These are phyloP conservation scores for Salvator merianae DNA, from an alignment of 2,113 vertebrate genomes.

Conservation along the genomic window DNA sequence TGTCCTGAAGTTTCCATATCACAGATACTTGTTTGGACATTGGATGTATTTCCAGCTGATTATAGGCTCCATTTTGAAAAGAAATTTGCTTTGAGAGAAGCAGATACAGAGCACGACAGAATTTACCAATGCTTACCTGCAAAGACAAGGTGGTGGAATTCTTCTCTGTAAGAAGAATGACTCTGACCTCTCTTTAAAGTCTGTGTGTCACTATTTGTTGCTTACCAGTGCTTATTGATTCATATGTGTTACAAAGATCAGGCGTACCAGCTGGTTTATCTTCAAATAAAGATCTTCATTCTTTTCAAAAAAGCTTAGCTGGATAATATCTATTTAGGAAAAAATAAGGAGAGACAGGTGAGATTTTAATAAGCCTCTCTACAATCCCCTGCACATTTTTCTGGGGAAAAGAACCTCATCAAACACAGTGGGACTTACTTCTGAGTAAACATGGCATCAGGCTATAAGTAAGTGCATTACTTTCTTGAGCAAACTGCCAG, in stretches of 20 bases:
- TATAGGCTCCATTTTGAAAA: not conserved
- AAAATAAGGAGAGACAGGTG: not conserved
- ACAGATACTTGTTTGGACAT: not conserved
- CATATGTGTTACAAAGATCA: not conserved
- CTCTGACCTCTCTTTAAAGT: not conserved
- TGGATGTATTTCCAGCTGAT: not conserved
- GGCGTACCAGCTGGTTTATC: not conserved
- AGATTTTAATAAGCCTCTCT: not conserved
- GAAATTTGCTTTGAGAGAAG: not conserved
- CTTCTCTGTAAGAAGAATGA: not conserved
- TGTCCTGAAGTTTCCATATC: not conserved
- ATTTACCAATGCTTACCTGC: not conserved
- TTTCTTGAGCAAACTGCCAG: slow-evolving; percentile 41
- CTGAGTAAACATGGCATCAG: not conserved
- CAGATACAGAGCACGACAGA: not conserved
- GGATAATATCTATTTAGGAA: not conserved
- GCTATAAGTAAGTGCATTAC: slow-evolving; percentile 11
- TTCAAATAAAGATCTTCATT: not conserved
- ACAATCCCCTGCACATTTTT: not conserved
- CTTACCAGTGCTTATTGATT: not conserved
- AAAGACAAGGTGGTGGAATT: not conserved
- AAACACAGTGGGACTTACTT: not conserved
- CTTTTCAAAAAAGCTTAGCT: slow-evolving; percentile 5
- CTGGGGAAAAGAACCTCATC: not conserved
- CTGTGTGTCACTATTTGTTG: not conserved